phyloP scores from a whole-genome alignment of 2,797 vertebrate species.

The Malurus leucopterus region DNA sequence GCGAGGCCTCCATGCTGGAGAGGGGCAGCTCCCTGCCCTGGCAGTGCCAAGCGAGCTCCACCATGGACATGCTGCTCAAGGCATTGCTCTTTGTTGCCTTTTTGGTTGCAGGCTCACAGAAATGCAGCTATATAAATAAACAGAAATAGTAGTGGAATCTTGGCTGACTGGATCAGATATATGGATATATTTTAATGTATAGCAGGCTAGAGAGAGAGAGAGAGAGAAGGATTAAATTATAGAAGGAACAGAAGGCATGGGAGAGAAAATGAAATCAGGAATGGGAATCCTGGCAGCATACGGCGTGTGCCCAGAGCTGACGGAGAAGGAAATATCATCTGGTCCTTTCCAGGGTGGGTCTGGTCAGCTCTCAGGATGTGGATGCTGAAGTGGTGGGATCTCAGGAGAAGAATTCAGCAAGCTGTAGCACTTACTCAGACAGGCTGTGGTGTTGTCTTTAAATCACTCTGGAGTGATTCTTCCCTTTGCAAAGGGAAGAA shows the following conservation, averaged over 20 bases:
- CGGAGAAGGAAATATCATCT: background rate
- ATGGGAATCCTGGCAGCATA: background rate
- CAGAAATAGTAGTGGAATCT: background rate
- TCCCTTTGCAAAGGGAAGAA: background rate
- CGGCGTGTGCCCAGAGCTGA: background rate
- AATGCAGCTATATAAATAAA: background rate
- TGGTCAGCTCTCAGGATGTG: background rate
- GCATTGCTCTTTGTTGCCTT: background rate
- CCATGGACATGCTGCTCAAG: background rate
- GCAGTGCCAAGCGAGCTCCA: accelerated
- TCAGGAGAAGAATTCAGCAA: background rate
- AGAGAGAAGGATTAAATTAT: background rate
- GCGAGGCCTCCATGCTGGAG: accelerated
- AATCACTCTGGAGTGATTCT: background rate
- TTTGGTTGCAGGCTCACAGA: background rate
- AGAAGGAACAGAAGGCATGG: background rate
- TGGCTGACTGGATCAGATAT: background rate
- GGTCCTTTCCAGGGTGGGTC: background rate
- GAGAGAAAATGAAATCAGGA: background rate
- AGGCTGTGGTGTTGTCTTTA: background rate
- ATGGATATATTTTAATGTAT: background rate
- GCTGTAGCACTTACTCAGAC: background rate
- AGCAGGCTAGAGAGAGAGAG: background rate
- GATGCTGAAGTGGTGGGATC: background rate
- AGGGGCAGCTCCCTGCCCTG: background rate